Conservation (phyloP, 2,113 vertebrate species). For the Saccopteryx leptura region DNA sequence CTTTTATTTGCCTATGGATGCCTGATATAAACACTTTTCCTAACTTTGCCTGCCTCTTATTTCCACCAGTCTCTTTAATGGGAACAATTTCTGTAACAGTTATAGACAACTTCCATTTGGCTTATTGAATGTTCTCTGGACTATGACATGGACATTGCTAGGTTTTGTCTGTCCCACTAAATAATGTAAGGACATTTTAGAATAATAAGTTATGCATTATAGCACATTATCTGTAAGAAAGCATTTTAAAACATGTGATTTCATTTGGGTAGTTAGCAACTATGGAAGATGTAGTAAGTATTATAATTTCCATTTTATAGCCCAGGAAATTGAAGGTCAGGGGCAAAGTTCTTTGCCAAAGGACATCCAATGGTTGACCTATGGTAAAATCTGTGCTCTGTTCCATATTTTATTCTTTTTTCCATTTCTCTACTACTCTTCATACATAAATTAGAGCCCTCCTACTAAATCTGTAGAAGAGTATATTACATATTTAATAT, state of each 20-base stretch:
- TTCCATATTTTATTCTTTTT: background rate
- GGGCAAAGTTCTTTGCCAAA: slow-evolving; percentile 24
- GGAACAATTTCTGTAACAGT: background rate
- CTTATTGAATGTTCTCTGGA: background rate
- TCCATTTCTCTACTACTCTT: background rate
- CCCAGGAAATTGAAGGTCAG: slow-evolving; percentile 38
- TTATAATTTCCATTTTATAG: slow-evolving; percentile 39
- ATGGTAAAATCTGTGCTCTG: background rate
- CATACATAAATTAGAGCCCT: background rate
- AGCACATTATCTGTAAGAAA: background rate
- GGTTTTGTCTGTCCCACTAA: background rate
- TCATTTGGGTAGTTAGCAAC: slow-evolving; percentile 12
- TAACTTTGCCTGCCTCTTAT: background rate
- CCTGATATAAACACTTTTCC: background rate
- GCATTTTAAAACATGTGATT: slow-evolving; percentile 1
- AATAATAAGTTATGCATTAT: slow-evolving; percentile 18
- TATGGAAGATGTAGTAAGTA: background rate
- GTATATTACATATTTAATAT: background rate
- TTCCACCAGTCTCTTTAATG: background rate
- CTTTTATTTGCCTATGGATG: background rate
- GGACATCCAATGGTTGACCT: background rate
- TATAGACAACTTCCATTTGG: background rate
- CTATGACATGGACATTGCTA: background rate
- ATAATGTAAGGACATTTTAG: slow-evolving; percentile 4
- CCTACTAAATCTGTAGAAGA: slow-evolving; percentile 1